Conservation (phyloP, 1,140 invertebrate species). For the Apis laboriosa region DNA sequence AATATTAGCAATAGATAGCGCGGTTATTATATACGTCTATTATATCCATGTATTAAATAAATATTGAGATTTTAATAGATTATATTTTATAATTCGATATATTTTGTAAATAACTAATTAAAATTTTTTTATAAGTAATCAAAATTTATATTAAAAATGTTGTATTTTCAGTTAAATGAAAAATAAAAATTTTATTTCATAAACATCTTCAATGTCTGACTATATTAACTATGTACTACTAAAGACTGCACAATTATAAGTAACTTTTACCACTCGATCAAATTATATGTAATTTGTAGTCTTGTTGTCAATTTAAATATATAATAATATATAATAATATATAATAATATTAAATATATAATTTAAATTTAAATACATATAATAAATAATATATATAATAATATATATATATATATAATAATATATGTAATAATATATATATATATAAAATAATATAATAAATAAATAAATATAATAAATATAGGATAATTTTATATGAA, state of each 20-base stretch:
- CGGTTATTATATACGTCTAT: background rate
- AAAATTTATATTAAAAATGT: background rate
- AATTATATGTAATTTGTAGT: background rate
- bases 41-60: background rate
- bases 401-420: no score
- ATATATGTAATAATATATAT: no score
- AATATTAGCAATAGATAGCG: background rate
- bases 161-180: no score
- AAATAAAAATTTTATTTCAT: background rate
- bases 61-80: background rate
- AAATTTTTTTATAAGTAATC: no score
- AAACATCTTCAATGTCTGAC: background rate
- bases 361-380: no score
- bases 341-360: no score
- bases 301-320: background rate
- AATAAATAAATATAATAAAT: background rate
- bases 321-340: no score
- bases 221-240: constrained; percentile 9
- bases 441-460: no score
- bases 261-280: background rate
- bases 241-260: background rate
- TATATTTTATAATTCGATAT: background rate
- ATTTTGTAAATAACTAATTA: background rate
- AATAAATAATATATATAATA: no score
- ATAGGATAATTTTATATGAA: background rate